Base-by-base conservation (phyloP, 2,113 vertebrate species). In the Manacus vitellinus region DNA sequence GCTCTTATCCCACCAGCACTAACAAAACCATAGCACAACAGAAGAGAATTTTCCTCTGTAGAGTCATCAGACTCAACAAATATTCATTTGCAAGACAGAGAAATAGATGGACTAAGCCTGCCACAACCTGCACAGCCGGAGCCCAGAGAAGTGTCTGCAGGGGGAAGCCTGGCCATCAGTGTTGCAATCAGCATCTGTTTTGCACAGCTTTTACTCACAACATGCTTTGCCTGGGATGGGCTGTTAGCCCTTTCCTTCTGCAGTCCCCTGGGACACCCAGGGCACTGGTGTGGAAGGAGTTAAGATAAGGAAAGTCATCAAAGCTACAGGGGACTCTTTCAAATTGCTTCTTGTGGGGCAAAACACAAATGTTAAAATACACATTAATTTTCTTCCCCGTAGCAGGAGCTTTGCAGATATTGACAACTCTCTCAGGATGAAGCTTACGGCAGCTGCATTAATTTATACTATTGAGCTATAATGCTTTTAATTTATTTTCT, bases 401-500 rank as follows among this genome's bases (percentile, higher is more conserved):
- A 91, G 83, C 86, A 94, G 63, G 43, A 80, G 91, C 92, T 97
- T 95, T 94, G 88, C 83, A 96, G 91, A 96, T 97, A 97, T 85
- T 97, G 96, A 97, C 95, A 97, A 92, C 94, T 96, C 96, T 97
- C 96, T 96, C 95, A 96, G 96, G 96, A 96, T 89, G 88, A 87
- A 78, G 95, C 92, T 95, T 95, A 95, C 14, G 8, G 86, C 95
- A 94, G 96, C 95, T 95, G 95, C 92, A 94, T 94, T 97, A 96
- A 96, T 96, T 97, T 95, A 92, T 97, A 96, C 86, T 94, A 96
- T 95, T 96, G 96, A 96, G 92, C 95, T 94, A 96, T 96, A 97
- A 96, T 96, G 95, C 95, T 95, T 96, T 97, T 97, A 97, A 97
- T 97, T 96, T 97, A 96, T 97, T 97, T 97, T 96, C 95, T 96